Evolutionary conservation across 2,888 invertebrate species (phyloP).

Genomic region (Mantis religiosa): DNA sequence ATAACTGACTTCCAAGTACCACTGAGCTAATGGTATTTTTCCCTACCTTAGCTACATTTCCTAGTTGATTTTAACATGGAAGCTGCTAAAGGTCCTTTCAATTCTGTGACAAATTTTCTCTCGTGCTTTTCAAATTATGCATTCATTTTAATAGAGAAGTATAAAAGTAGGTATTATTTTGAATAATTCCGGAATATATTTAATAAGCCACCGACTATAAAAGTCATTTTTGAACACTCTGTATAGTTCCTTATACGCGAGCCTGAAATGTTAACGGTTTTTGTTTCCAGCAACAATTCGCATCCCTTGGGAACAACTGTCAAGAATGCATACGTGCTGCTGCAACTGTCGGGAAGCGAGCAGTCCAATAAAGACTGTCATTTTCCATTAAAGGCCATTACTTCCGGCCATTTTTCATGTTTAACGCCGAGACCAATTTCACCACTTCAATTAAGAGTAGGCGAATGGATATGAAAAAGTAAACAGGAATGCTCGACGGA

Average conservation of each 20-base stretch:
- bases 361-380: background rate
- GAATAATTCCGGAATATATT: too few relatives aligned
- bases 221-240: too few relatives aligned
- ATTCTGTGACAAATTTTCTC: too few relatives aligned
- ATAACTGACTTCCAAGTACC: too few relatives aligned
- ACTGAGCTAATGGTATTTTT: too few relatives aligned
- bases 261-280: background rate
- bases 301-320: background rate
- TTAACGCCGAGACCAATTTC: background rate
- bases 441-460: background rate
- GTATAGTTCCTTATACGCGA: background rate
- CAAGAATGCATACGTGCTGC: background rate
- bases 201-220: too few relatives aligned
- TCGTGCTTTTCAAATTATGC: too few relatives aligned
- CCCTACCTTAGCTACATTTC: too few relatives aligned
- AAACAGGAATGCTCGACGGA: background rate
- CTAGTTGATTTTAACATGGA: too few relatives aligned
- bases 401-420: background rate
- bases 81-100: too few relatives aligned
- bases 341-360: background rate
- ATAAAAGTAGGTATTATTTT: too few relatives aligned
- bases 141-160: too few relatives aligned
- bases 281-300: background rate
- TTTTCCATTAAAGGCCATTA: background rate
- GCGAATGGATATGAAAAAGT: background rate